These are phyloP conservation scores for Spodoptera litura DNA, from an alignment of 1,140 invertebrate genomes.

Conservation along the genomic window DNA sequence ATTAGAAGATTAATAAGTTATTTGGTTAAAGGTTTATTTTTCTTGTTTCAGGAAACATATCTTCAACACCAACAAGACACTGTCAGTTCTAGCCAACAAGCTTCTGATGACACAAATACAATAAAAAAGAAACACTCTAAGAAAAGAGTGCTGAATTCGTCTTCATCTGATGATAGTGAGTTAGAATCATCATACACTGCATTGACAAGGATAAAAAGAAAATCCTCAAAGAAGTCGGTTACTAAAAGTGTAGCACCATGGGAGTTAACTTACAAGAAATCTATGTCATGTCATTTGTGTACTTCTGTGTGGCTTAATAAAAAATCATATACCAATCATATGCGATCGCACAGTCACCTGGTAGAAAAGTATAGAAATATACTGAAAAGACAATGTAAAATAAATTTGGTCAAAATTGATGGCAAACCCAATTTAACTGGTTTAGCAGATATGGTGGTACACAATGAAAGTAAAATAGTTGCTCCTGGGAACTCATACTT, in stretches of 20 bases:
- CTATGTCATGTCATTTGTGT: slow-evolving; percentile 68
- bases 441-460: slow-evolving; percentile 59
- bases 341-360: slow-evolving; percentile 3
- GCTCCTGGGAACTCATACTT: slow-evolving; percentile 57
- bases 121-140: slow-evolving; percentile 30
- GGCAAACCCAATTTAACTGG: slow-evolving; percentile 65
- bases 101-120: neutral
- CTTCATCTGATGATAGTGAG: slow-evolving; percentile 39
- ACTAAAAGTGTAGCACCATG: slow-evolving; percentile 47
- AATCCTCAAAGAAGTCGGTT: neutral
- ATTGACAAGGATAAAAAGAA: slow-evolving; percentile 45
- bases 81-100: slow-evolving; percentile 59
- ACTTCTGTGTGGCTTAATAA: slow-evolving; percentile 8
- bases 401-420: slow-evolving; percentile 65
- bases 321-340: neutral
- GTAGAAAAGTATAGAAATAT: slow-evolving; percentile 55
- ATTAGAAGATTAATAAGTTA: too few relatives aligned
- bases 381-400: slow-evolving; percentile 58
- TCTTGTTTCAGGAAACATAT: slow-evolving; percentile 45
- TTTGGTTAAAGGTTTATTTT: neutral
- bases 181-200: slow-evolving; percentile 19
- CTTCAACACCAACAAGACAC: slow-evolving; percentile 52
- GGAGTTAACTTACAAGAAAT: slow-evolving; percentile 59
- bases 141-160: neutral
- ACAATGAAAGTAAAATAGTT: slow-evolving; percentile 61